Evolutionary conservation across 2,888 invertebrate genomes (phyloP), one percentile per base, ranked within the genome.

Genomic region (Nemotelus nigrinus): DNA sequence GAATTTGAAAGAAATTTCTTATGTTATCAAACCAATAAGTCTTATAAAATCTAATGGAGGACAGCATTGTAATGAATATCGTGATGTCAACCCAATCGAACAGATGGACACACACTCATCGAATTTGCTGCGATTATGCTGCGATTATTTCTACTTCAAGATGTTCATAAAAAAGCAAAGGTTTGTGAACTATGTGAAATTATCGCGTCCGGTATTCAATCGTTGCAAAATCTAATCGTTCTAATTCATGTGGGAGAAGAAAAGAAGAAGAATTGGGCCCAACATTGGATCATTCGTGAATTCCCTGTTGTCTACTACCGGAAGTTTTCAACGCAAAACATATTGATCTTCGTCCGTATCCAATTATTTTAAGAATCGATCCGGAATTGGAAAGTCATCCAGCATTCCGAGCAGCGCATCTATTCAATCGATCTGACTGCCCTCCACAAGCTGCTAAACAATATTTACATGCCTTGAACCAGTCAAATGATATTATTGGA

Each of bases 251-350:
- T 96, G 41, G 95, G 95, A 2, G 95, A 95, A 85, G 94, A 95
- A 83, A 94, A 95, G 87, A 94, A 94, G 85, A 93, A 93, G 83
- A 95, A 95, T 85, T 98, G 98, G 98, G 96, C 95, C 0, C 93
- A 95, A 83, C 94, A 95, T 85, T 97, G 95, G 95, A 97, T 98
- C 81, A 93, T 91, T 65, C 89, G 94, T 80, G 98, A 98, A 2
- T 96, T 98, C 84, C 89, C 87, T 94, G 97, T 84, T 98, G 96
- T 85, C 89, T 99, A 78, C 94, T 98, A 74, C 98, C 98, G 68
- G 98, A 99, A 88, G 94, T 98, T 76, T 96, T 95, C 86, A 97
- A 97, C 88, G 98, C 98, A 47, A 90, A 94, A 86, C 95, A 96
- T 83, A 97, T 98, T 8, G 96, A 98, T 86, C 88, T 98, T 81